Evolutionary conservation across 2,797 vertebrate species (phyloP), one percentile per base, ranked within the genome.

Genomic region (Lepus townsendii): DNA sequence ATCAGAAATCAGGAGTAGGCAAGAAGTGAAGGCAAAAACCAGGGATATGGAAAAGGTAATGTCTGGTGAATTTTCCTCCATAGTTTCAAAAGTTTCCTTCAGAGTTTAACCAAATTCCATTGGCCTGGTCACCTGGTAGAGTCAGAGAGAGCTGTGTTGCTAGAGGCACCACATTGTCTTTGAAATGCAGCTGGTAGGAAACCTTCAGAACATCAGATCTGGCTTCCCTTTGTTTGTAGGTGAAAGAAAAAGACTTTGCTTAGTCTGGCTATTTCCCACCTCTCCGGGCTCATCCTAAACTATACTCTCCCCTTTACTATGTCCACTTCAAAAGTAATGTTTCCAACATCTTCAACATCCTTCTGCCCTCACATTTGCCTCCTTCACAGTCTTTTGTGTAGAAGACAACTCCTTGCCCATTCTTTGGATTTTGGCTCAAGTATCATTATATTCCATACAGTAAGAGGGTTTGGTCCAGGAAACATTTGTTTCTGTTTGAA

Each of bases 401-500:
- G 62, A 57, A 32, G 62, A 69, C 26, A 84, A 30, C 2, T 42
- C 77, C 17, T 93, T 47, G 62, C 3, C 16, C 11, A 30, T 57
- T 72, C 26, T 82, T 84, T 32, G 35, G 0, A 72, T 78, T 72
- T 77, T 12, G 30, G 16, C 22, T 86, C 24, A 68, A 16, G 6
- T 52, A 30, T 75, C 86, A 35, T 57, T 19, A 77, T 84, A 27
- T 24, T 79, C 17, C 82, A n/a, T 32, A 38, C 8, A 52, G 35
- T 26, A 90, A 22, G 24, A 22, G 26, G 26, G 17, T 7, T 54
- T 42, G 22, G 77, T 62, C 80, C 38, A 89, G 57, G 57, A 89
- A 85, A 26, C 8, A 12, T 66, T 62, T 84, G 38, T 85, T 89
- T 93, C 57, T 87, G 6, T 71, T 82, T 26, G 82, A 92, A 68